A percentile compares a stretch with the other conserved stretches of the same genome.
Conservation (phyloP, 1,140 invertebrate genomes). For the Ladona fulva region DNA sequence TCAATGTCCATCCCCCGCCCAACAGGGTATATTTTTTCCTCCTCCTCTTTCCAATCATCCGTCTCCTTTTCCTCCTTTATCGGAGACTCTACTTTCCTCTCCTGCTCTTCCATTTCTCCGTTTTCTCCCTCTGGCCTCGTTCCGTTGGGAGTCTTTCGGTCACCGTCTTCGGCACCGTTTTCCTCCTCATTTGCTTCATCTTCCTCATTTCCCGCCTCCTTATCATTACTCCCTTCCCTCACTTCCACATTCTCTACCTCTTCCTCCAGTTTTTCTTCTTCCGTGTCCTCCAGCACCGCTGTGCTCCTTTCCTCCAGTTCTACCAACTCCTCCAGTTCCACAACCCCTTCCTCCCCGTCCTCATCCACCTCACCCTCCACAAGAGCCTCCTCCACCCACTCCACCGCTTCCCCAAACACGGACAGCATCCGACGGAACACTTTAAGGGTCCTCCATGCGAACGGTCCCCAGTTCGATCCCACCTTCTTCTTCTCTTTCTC, state of each 20-base stretch:
- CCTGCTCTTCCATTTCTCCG: too few relatives aligned
- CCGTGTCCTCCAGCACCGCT: background rate
- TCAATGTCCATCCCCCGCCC: conserved; percentile 27
- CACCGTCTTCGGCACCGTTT: too few relatives aligned
- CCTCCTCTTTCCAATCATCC: background rate
- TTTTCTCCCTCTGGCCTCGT: too few relatives aligned
- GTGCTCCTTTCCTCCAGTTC: background rate
- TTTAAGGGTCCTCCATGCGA: background rate
- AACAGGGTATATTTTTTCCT: conserved; percentile 12
- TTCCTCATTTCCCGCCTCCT: too few relatives aligned
- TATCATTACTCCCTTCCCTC: too few relatives aligned
- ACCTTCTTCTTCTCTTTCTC: background rate
- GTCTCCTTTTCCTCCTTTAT: background rate
- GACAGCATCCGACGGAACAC: background rate
- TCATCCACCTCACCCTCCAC: background rate
- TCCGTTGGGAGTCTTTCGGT: too few relatives aligned
- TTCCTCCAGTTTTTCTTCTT: background rate
- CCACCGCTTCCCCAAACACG: background rate
- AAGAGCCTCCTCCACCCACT: background rate
- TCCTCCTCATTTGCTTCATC: too few relatives aligned
- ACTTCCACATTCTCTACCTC: background rate
- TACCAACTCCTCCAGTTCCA: background rate
- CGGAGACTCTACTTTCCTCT: background rate
- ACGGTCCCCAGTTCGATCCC: background rate
- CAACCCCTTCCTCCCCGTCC: background rate